Evolutionary conservation across 2,113 vertebrate genomes (phyloP), one percentile per base, ranked within the genome.

Genomic region (Acrocephalus arundinaceus): DNA sequence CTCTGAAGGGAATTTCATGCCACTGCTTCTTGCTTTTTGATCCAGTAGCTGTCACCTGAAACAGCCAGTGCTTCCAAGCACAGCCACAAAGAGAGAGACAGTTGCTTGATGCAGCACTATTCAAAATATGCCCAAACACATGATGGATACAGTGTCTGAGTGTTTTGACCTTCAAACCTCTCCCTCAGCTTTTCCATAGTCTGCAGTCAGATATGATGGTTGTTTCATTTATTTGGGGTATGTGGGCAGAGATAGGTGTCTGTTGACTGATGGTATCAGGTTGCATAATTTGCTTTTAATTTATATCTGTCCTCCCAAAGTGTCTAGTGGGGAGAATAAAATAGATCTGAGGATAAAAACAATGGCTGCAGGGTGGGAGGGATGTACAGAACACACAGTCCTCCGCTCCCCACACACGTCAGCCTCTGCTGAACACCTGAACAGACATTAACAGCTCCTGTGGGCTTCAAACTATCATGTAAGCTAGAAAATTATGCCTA

Each of bases 211-310:
- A 84, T 15, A 17, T 1, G 9, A 65, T 18, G 35, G 65, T 37
- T 61, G 87, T 74, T 94, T 96, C 85, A 80, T 91, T 93, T 80
- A 80, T 87, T 83, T 13, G 3, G 79, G 75, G 4, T 72, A 67
- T 24, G 79, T 78, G 86, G 86, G 93, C 39, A 92, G 93, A 93
- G 76, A 93, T 43, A 78, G 73, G 76, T 87, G 80, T 81, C 88
- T 92, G 83, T 81, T 90, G 80, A 81, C 79, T 92, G 92, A 96
- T 96, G 79, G 70, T 88, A 96, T 91, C 87, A 72, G 61, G 68
- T 72, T 65, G 57, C 90, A 94, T 95, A 94, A 96, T 94, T 96
- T 92, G 83, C 73, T 94, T 94, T 94, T 90, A 92, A 94, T 97
- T 94, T 95, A 63, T 96, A 83, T 87, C 77, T 88, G 78, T 90